phyloP scores from a whole-genome alignment of 2,113 vertebrate species.

The Corydoras sp. region DNA sequence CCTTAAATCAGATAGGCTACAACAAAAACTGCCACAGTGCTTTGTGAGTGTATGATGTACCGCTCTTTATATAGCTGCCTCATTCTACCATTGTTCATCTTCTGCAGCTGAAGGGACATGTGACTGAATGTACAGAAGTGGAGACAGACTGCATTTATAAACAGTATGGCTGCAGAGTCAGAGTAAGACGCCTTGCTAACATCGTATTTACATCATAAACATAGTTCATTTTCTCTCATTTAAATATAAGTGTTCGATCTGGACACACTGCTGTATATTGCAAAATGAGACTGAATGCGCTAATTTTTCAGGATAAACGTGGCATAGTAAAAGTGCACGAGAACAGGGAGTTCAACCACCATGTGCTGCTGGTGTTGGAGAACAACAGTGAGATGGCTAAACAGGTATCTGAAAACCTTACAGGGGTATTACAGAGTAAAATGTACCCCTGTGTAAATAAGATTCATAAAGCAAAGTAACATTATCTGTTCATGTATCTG shows the following conservation, averaged over 20 bases:
- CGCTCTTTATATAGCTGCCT: background rate
- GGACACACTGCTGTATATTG: no score
- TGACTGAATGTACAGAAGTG: conserved; percentile 66
- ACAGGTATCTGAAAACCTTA: conserved; percentile 56
- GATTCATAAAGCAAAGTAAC: no score
- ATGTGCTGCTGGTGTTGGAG: conserved; percentile 76
- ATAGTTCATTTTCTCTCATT: no score
- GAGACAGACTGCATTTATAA: conserved; percentile 75
- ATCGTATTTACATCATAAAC: no score
- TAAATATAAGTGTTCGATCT: no score
- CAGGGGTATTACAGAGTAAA: no score
- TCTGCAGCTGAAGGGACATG: conserved; percentile 67
- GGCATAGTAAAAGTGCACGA: conserved; percentile 69
- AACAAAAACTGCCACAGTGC: no score
- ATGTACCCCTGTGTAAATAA: no score
- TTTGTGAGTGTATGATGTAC: no score
- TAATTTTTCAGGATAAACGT: conserved; percentile 66
- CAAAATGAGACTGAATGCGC: background rate
- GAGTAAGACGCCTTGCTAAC: conserved; percentile 57
- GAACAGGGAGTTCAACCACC: conserved; percentile 65
- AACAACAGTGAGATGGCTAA: conserved; percentile 73
- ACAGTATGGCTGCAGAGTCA: conserved; percentile 71
- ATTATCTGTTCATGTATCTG: no score
- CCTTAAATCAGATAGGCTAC: no score
- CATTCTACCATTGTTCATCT: conserved; percentile 23